Base-by-base conservation (phyloP, 2,797 vertebrate species). In the Arremon aurantiirostris region DNA sequence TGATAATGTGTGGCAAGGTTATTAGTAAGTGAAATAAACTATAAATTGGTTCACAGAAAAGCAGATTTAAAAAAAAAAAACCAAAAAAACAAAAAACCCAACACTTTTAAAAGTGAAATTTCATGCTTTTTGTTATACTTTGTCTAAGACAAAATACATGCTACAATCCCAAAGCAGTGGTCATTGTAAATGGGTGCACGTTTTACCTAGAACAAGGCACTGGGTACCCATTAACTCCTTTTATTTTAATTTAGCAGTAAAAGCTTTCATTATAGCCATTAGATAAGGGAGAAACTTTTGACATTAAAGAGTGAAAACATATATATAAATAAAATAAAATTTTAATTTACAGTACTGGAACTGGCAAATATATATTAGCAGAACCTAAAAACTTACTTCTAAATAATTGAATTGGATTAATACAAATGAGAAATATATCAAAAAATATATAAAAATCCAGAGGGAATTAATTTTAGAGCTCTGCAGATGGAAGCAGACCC, bases 181-280 rank as follows among this genome's bases (percentile, higher is more conserved):
- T 80, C 91, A 94, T 63, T 82, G 68, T 34, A 92, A 93, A 94
- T 37, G 93, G 86, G 86, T 82, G 71, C 32, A 80, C 32, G 61
- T 81, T 89, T 91, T 83, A 96, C 90, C 75, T 82, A 82, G 85
- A 96, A 93, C 30, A 91, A 94, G 77, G 41, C 89, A 90, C 93
- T 77, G 30, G 70, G 66, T 82, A 77, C 73, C 64, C 77, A 92
- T 93, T 94, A 91, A 65, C 59, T 85, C 55, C 55, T 94, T 91
- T 90, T 93, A 70, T 82, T 95, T 87, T 92, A 95, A 96, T 94
- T 96, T 91, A 93, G 49, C 57, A 82, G 12, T 71, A 88, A 88
- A 97, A 86, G 77, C 80, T 96, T 94, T 96, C 82, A 91, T 90
- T 91, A 68, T 59, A 94, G 32, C 39, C 76, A 89, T 95, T 97